Conservation (phyloP, 2,113 vertebrate genomes). For the Sylvia atricapilla region DNA sequence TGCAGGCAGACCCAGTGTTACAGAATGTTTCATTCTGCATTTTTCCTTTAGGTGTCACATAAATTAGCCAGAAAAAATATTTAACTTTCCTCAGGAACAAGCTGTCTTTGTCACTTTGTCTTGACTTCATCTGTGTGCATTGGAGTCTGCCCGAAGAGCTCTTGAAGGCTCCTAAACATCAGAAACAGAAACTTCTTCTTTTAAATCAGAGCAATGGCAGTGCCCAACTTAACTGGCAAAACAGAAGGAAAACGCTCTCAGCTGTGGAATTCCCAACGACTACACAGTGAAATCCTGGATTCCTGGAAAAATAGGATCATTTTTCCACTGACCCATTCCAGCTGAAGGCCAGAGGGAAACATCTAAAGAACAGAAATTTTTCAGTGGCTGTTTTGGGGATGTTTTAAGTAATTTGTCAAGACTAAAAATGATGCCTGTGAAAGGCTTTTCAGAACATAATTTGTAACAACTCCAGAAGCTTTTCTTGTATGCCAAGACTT, state of each 20-base stretch:
- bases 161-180: not conserved
- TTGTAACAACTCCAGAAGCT: not conserved
- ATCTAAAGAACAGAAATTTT: not conserved
- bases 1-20: not conserved
- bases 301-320: not conserved
- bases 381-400: not conserved
- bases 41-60: slow-evolving; percentile 14
- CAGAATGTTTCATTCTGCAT: not conserved
- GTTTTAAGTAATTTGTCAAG: not conserved
- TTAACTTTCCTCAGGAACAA: slow-evolving; percentile 8
- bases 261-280: not conserved
- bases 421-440: not conserved
- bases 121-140: not conserved
- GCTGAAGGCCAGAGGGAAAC: not conserved
- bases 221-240: not conserved
- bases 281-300: not conserved
- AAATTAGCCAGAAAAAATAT: slow-evolving; percentile 5
- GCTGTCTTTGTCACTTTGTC: slow-evolving; percentile 14
- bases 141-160: not conserved
- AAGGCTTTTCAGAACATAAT: not conserved
- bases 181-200: not conserved
- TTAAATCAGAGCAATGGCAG: not conserved
- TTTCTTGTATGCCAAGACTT: not conserved
- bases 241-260: not conserved
- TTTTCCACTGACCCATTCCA: not conserved